These are phyloP conservation scores for Octomys mimax DNA, from an alignment of 2,797 vertebrate genomes.

Conservation along the genomic window DNA sequence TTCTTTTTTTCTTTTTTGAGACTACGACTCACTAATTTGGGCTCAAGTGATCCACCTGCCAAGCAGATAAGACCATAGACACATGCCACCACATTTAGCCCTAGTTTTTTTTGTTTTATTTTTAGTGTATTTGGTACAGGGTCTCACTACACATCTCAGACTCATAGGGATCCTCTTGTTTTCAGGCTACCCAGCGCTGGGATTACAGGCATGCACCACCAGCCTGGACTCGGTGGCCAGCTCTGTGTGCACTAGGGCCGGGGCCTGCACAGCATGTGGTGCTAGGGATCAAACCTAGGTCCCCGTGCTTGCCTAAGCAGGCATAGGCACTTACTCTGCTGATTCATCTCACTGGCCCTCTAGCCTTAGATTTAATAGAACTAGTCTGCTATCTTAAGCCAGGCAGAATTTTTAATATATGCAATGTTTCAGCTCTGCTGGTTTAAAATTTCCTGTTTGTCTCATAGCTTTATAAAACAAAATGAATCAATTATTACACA, in stretches of 20 bases:
- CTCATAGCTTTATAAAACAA: not conserved
- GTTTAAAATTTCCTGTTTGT: not conserved
- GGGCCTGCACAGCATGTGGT: too few species aligned
- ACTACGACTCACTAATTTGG: not conserved
- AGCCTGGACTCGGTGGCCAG: too few species aligned
- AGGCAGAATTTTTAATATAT: not conserved
- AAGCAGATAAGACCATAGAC: not conserved
- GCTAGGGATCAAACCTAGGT: too few species aligned
- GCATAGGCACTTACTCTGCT: too few species aligned
- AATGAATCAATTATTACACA: slow-evolving; percentile 20
- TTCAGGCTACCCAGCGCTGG: too few species aligned
- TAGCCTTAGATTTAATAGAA: slow-evolving; percentile 5
- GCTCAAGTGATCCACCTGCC: not conserved
- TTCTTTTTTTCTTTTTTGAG: not conserved
- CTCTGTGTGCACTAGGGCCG: too few species aligned
- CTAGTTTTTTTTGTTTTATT: not conserved
- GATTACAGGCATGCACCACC: too few species aligned
- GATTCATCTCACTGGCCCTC: too few species aligned
- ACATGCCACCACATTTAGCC: not conserved
- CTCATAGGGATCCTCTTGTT: too few species aligned
- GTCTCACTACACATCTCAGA: too few species aligned
- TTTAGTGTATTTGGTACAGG: too few species aligned
- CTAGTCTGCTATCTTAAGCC: not conserved
- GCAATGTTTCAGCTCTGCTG: not conserved
- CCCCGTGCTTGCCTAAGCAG: too few species aligned